Evolutionary conservation across 2,797 vertebrate genomes (phyloP), one percentile per base, ranked within the genome.

Genomic region (Moxostoma hubbsi): DNA sequence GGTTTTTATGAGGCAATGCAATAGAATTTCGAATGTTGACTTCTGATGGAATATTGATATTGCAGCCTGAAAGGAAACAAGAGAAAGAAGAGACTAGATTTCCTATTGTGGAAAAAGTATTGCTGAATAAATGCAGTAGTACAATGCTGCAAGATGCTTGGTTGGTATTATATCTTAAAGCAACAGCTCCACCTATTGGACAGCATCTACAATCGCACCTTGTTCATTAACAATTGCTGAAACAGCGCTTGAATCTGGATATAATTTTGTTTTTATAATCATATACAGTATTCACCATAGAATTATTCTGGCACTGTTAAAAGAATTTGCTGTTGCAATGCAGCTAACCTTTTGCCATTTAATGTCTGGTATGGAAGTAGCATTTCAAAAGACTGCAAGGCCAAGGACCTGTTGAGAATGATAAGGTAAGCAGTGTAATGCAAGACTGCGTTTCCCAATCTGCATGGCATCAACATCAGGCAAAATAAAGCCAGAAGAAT

Each of bases 1-100:
- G 94, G 89, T 99, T 98, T 93, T 99, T 99, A 93, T 99, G 98
- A 64, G 98, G 98, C 82, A 99, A 95, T 81, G 99, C 98, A 45
- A 99, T 99, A 0, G 98, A 96, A 92, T 99, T 99, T 83, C 98
- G 95, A 85, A 99, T 96, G 80, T 99, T 96, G 0, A 99, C 97
- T 89, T 99, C 98, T 0, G 97, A 95, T 0, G 98, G 98, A 85
- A 99, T 99, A 68, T 93, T 96, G 83, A 99, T 98, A 0, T 98
- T 98, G 92, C 98, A 99, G 80, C 98, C 98, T 99, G 91, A 0
- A 46, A 77, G 77, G 54, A 85, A 62, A 84, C 78, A 66, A 77
- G 9, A 79, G 13, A 73, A 10, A 13, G 66, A 58, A 36, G 1
- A 66, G 47, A 66, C 12, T 59, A 46, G 63, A 71, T 2, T 10